These are phyloP conservation scores for Catocala fraxini DNA, from an alignment of 2,888 invertebrate species.

Conservation along the genomic window DNA sequence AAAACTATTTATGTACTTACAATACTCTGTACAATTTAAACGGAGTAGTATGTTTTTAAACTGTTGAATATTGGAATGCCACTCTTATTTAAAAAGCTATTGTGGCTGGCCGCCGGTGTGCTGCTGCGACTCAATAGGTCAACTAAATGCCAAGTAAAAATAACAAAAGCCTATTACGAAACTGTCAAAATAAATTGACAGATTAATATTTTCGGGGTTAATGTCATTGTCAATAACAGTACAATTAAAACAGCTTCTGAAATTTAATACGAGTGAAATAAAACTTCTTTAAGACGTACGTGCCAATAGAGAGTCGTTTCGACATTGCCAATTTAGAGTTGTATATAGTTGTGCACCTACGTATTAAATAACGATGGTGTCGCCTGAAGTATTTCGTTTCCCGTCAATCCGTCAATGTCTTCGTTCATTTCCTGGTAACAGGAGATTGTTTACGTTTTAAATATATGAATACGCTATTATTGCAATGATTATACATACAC, in stretches of 20 bases:
- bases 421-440: constrained; percentile 58
- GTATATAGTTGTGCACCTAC: constrained; percentile 3
- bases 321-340: constrained; percentile 4
- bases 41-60: too few relatives aligned
- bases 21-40: not conserved
- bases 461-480: not conserved
- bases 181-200: not conserved
- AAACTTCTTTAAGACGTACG: constrained; percentile 12
- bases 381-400: constrained; percentile 65
- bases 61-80: too few relatives aligned
- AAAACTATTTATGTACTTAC: not conserved
- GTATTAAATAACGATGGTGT: constrained; percentile 38
- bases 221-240: constrained; percentile 42
- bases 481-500: too few relatives aligned
- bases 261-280: constrained; percentile 36
- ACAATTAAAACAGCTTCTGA: constrained; percentile 28
- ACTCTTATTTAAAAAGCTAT: too few relatives aligned
- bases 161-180: not conserved
- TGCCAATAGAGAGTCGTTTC: constrained; percentile 37
- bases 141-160: not conserved
- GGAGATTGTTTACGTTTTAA: constrained; percentile 31
- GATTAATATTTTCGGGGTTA: constrained; percentile 1
- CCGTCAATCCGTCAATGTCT: constrained; percentile 68
- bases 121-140: too few relatives aligned
- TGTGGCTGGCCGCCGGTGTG: too few relatives aligned